phyloP scores from a whole-genome alignment of 1,140 invertebrate species.

The Archivesica marissinica region DNA sequence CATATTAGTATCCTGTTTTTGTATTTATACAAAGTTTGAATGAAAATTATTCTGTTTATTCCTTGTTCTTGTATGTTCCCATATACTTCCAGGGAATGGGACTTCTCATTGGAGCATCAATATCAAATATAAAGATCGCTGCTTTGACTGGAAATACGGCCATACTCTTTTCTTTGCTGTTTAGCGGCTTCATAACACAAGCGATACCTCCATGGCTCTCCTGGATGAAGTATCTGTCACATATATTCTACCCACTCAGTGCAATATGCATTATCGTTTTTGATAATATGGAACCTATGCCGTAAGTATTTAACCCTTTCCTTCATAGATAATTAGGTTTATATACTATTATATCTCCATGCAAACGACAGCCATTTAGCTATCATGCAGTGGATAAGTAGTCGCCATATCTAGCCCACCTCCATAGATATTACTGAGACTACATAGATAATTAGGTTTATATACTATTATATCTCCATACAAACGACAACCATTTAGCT shows the following conservation, averaged over 20 bases:
- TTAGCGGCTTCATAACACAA: constrained; percentile 41
- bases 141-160: neutral
- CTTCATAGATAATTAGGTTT: too few species aligned
- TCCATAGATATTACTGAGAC: too few species aligned
- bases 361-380: too few species aligned
- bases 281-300: neutral
- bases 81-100: constrained; percentile 1
- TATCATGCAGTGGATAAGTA: too few species aligned
- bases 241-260: constrained; percentile 7
- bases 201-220: constrained; percentile 6
- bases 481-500: too few species aligned
- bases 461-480: too few species aligned
- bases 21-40: too few species aligned
- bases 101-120: neutral
- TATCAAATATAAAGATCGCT: neutral
- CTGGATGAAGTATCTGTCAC: constrained; percentile 34
- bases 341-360: too few species aligned
- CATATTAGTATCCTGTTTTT: neutral
- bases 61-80: neutral
- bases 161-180: neutral
- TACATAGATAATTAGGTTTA: too few species aligned
- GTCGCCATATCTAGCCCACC: too few species aligned
- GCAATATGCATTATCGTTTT: constrained; percentile 20
- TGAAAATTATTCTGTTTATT: neutral
- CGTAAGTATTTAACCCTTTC: constrained; percentile 32